Conservation (phyloP, 2,113 vertebrate genomes). For the Pachyramphus minor region DNA sequence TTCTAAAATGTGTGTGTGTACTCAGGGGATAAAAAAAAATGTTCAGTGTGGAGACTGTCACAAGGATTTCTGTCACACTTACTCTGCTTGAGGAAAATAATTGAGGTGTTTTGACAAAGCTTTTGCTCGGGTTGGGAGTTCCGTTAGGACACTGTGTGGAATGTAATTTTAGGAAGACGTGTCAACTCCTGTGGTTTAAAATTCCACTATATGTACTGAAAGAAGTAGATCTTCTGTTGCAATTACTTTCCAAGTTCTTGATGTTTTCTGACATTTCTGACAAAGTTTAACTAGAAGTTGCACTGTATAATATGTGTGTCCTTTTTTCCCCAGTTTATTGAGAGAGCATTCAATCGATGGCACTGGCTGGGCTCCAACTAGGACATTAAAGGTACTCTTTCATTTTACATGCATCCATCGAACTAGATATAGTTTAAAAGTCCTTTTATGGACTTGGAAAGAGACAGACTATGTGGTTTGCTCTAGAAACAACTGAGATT, state of each 20-base stretch:
- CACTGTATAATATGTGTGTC: background rate
- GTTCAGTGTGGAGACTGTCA: background rate
- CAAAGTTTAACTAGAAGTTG: background rate
- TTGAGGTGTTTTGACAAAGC: background rate
- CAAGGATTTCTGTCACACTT: background rate
- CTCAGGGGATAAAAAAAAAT: background rate
- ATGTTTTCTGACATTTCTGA: background rate
- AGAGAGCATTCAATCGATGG: conserved; percentile 97
- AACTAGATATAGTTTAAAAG: background rate
- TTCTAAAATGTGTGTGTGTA: background rate
- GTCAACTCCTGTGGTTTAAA: background rate
- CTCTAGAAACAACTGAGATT: background rate
- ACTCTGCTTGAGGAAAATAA: background rate
- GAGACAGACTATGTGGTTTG: background rate
- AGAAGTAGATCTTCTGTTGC: background rate
- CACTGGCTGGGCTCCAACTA: conserved; percentile 97
- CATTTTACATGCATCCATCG: background rate
- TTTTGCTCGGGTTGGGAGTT: background rate
- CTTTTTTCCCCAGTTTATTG: conserved; percentile 84
- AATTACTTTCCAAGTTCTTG: background rate
- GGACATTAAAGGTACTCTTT: conserved; percentile 91
- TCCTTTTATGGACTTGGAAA: background rate
- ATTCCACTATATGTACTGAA: background rate
- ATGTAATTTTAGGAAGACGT: background rate
- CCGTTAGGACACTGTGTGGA: background rate